phyloP scores from a whole-genome alignment of 2,113 vertebrate genomes.

The Aphyosemion australe region DNA sequence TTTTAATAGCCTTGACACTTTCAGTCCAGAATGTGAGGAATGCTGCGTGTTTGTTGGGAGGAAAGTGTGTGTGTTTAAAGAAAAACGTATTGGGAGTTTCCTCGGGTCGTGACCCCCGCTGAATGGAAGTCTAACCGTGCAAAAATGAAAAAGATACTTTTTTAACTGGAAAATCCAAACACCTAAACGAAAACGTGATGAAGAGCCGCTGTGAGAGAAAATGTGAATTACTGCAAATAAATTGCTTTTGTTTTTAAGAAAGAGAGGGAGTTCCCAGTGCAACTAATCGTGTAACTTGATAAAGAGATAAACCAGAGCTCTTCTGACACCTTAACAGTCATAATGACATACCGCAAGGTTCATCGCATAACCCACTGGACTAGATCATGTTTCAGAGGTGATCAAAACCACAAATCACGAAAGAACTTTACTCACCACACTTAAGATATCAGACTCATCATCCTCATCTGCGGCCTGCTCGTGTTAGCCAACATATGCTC shows the following conservation, averaged over 20 bases:
- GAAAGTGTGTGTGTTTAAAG: conserved; percentile 35
- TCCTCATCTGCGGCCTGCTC: conserved; percentile 4
- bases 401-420: conserved; percentile 4
- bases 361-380: conserved; percentile 13
- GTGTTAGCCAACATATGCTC: conserved; percentile 10
- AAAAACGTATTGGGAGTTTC: conserved; percentile 33
- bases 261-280: conserved; percentile 23
- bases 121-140: conserved; percentile 5
- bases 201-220: not conserved
- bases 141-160: not conserved
- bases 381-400: not conserved
- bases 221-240: conserved; percentile 4
- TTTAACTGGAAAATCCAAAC: not conserved
- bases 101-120: conserved; percentile 36
- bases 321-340: conserved; percentile 29
- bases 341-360: conserved; percentile 32
- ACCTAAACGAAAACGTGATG: not conserved
- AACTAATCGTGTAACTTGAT: conserved; percentile 34
- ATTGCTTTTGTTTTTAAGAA: not conserved
- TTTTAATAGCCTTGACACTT: conserved; percentile 61
- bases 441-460: conserved; percentile 1
- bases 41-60: conserved; percentile 40
- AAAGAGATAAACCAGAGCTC: conserved; percentile 50
- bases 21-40: conserved; percentile 69
- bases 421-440: conserved; percentile 9